Base-by-base conservation (phyloP, 2,888 invertebrate genomes). In the Agrilus mali region DNA sequence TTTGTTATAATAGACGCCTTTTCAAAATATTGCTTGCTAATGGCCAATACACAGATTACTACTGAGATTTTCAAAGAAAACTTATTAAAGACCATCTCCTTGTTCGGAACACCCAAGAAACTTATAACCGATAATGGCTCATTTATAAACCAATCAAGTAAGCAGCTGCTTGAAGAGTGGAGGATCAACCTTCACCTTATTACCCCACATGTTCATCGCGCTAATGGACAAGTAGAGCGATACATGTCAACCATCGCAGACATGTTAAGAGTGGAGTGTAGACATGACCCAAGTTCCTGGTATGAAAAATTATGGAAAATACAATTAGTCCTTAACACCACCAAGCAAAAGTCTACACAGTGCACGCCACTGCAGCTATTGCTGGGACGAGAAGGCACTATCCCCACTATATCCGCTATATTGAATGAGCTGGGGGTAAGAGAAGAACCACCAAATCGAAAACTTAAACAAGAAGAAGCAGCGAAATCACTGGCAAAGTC, bases 161-260 rank as follows among this genome's bases (percentile, higher is more conserved):
- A 22, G 2, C 32, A 38, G 7, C 32, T 34, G 15, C 37, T 43
- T 14, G 17, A 33, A 5, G 8, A n/a, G 12, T 40, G 32, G 36
- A 13, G 37, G 8, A 38, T 43, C 5, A 35, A 40, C 2, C 22
- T 39, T 32, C 40, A 46, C 36, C 33, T 41, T 27, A 40, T 38
- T 14, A 39, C 45, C 7, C 36, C 42, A 1, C 31, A 42, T 17
- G 38, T 38, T 2, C 42, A 38, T 17, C 38, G 38, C 6, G 15
- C 33, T 6, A 43, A 43, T 14, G 43, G 38, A 7, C 38, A 43
- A 22, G 43, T 38, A 7, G 38, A 43, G 22, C 43, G 33, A 4
- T 40, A 40, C 22, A 43, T 44, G 15, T 14, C 38, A 22, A 47
- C 44, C 2, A 44, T 44, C 10, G 38, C 27, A 20, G 39, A 44